phyloP scores from a whole-genome alignment of 2,113 vertebrate species.

The Fukomys damarensis region DNA sequence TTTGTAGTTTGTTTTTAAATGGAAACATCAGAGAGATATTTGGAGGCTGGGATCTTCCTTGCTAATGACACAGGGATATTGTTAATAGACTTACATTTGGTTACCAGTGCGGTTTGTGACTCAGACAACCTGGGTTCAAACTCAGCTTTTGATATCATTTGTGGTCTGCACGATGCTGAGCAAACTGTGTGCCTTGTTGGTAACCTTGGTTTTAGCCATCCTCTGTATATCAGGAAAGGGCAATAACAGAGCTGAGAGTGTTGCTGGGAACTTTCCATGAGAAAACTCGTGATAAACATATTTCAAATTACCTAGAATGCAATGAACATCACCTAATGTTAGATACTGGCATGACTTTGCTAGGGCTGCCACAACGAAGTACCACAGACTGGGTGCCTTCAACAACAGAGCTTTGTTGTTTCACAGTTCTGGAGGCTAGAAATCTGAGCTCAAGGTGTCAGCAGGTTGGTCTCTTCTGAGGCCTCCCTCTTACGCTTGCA shows the following conservation, averaged over 20 bases:
- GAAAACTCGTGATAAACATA: background rate
- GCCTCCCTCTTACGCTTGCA: background rate
- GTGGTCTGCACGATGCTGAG: background rate
- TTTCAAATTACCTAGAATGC: background rate
- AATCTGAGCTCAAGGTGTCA: background rate
- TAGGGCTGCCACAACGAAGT: background rate
- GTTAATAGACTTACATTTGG: background rate
- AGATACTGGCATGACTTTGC: background rate
- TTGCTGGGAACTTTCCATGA: background rate
- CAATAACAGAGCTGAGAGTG: background rate
- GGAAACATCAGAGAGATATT: background rate
- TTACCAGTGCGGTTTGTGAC: background rate
- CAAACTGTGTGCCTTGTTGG: background rate
- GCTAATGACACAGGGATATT: background rate
- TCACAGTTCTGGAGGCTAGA: background rate
- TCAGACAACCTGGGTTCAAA: background rate
- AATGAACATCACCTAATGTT: background rate
- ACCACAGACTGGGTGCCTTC: background rate
- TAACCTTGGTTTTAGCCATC: background rate
- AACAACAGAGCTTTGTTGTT: background rate
- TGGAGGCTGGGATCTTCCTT: background rate
- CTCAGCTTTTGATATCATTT: background rate
- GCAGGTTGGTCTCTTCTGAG: background rate
- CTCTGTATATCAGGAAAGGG: background rate
- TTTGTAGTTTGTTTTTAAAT: conserved; percentile 17